Conservation (phyloP, 2,888 invertebrate genomes). For the Caradrina kadenii region DNA sequence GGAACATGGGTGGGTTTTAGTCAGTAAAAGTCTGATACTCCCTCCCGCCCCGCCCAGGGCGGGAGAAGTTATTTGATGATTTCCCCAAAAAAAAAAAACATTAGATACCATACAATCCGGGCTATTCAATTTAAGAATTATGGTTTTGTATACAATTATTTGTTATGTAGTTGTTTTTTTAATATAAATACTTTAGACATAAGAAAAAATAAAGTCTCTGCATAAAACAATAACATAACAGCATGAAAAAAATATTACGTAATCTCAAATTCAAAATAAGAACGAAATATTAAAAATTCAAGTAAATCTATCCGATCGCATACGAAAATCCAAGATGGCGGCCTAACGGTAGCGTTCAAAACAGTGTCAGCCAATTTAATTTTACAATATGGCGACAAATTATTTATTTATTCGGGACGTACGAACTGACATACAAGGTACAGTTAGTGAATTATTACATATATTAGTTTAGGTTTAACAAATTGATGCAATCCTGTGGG, state of each 20-base stretch:
- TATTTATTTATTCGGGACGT: constrained; percentile 57
- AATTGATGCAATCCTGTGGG: constrained; percentile 30
- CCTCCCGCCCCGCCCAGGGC: no score
- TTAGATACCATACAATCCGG: no score
- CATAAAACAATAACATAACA: constrained; percentile 9
- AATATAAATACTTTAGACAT: no score
- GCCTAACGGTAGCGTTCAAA: constrained; percentile 57
- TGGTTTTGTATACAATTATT: no score
- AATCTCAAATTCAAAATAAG: constrained; percentile 28
- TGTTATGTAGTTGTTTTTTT: no score
- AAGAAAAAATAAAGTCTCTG: background rate
- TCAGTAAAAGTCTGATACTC: no score
- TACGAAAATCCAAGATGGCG: constrained; percentile 56
- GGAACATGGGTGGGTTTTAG: no score
- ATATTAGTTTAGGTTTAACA: constrained; percentile 25
- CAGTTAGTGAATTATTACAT: constrained; percentile 46
- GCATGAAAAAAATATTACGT: background rate
- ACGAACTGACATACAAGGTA: constrained; percentile 21
- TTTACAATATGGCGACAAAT: constrained; percentile 41
- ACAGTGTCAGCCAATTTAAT: constrained; percentile 59
- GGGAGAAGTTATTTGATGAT: no score
- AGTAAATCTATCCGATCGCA: constrained; percentile 49
- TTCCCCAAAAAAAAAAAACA: no score
- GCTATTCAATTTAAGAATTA: no score
- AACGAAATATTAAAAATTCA: constrained; percentile 25